Conservation (phyloP, 2,113 vertebrate genomes). For the Lophotis ruficrista region DNA sequence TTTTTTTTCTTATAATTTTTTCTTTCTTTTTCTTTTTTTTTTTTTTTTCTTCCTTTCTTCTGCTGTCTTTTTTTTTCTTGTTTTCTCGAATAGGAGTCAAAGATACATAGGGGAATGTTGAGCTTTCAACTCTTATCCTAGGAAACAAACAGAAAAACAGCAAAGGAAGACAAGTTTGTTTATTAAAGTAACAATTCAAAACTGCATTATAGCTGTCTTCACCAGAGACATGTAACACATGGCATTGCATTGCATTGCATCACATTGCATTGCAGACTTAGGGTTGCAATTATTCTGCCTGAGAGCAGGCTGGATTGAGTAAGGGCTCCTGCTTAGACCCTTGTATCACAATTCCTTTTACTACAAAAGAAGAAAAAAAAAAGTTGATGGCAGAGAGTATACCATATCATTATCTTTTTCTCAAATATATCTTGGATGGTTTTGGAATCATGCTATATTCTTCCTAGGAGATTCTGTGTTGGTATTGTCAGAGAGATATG, state of each 20-base stretch:
- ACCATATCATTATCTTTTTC: not conserved
- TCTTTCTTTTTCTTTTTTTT: no score
- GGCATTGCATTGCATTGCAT: not conserved
- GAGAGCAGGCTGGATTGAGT: not conserved
- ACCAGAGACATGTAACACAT: not conserved
- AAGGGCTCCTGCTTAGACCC: not conserved
- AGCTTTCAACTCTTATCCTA: not conserved
- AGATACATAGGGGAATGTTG: not conserved
- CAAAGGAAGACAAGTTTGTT: not conserved
- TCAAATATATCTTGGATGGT: not conserved
- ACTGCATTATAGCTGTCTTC: not conserved
- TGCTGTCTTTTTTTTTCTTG: fast-evolving
- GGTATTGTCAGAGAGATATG: not conserved
- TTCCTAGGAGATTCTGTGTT: not conserved
- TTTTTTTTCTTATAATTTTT: not conserved
- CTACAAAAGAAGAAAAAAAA: not conserved
- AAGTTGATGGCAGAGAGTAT: not conserved
- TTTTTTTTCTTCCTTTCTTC: no score
- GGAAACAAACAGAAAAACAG: not conserved
- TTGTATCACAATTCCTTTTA: not conserved
- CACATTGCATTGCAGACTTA: not conserved
- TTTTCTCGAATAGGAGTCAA: not conserved
- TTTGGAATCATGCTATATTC: not conserved
- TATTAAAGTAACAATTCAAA: not conserved
- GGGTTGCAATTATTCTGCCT: not conserved